A percentile compares a stretch with the other conserved stretches of the same genome.
Evolutionary conservation across 2,888 invertebrate species (phyloP).

Genomic region (Gastrophysa polygoni): DNA sequence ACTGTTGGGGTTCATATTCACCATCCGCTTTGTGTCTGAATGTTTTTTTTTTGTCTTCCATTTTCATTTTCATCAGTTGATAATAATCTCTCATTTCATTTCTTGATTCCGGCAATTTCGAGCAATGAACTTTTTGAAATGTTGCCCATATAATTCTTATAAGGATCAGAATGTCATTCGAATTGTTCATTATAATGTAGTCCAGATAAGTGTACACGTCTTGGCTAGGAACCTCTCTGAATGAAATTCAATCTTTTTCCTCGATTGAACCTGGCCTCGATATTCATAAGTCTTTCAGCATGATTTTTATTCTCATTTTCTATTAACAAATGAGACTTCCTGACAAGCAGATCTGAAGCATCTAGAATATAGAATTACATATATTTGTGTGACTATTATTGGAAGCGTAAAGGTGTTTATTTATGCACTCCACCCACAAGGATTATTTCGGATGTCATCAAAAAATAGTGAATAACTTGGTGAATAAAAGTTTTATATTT

Average conservation of each 20-base stretch:
- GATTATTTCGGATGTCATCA: too few species aligned
- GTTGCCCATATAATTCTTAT: slow-evolving; percentile 17
- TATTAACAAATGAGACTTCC: slow-evolving; percentile 27
- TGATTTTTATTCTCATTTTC: slow-evolving; percentile 33
- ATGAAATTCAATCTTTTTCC: slow-evolving; percentile 34
- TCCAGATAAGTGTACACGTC: slow-evolving; percentile 23
- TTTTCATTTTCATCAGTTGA: background rate
- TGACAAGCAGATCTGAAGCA: slow-evolving; percentile 18
- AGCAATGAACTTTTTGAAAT: slow-evolving; percentile 16
- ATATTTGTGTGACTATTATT: too few species aligned
- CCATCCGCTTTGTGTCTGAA: background rate
- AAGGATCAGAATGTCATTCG: slow-evolving; percentile 22
- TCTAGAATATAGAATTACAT: background rate
- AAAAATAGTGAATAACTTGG: too few species aligned
- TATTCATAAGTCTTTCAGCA: slow-evolving; percentile 29
- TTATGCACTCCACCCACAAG: too few species aligned
- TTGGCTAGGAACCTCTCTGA: slow-evolving; percentile 30
- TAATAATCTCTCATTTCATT: background rate
- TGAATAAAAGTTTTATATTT: too few species aligned
- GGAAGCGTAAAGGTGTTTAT: too few species aligned
- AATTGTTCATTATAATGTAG: slow-evolving; percentile 1
- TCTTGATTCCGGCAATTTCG: background rate
- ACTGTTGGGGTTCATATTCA: too few species aligned
- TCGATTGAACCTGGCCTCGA: slow-evolving; percentile 31
- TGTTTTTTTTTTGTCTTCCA: background rate